Evolutionary conservation across 2,888 invertebrate genomes (phyloP).

Genomic region (Dasysyrphus albostriatus): DNA sequence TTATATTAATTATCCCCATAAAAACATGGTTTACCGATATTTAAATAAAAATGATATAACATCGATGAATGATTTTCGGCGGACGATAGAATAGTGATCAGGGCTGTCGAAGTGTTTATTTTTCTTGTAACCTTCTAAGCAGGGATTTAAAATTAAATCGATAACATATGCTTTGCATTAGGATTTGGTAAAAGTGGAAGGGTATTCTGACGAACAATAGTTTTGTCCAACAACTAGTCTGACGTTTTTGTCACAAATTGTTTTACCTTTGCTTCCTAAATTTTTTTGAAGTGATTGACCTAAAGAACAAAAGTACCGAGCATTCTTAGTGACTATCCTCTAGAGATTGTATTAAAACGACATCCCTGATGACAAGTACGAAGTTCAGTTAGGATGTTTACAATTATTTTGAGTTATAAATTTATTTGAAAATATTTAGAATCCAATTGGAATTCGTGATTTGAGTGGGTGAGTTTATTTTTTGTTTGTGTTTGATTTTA

Average conservation of each 20-base stretch:
- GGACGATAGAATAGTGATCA: not conserved
- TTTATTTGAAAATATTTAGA: constrained; percentile 41
- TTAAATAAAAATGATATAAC: not conserved
- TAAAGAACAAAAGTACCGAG: no score
- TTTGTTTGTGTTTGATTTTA: constrained; percentile 16
- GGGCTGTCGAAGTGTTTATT: not conserved
- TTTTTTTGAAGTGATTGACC: no score
- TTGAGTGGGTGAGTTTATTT: constrained; percentile 37
- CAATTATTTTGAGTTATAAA: constrained; percentile 6
- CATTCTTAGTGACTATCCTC: no score
- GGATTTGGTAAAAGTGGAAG: no score
- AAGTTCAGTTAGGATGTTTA: not conserved
- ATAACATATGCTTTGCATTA: no score
- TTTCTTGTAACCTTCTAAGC: not conserved
- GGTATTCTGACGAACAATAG: no score
- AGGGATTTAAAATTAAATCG: no score
- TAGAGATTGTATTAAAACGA: not conserved
- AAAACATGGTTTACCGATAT: constrained; percentile 53
- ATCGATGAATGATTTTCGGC: not conserved
- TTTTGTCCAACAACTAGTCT: no score
- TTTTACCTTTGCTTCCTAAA: no score
- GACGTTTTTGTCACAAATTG: no score
- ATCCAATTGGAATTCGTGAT: not conserved
- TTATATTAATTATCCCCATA: constrained; percentile 57
- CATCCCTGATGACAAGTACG: not conserved